Conservation (phyloP, 2,113 vertebrate species). For the Talpa occidentalis region DNA sequence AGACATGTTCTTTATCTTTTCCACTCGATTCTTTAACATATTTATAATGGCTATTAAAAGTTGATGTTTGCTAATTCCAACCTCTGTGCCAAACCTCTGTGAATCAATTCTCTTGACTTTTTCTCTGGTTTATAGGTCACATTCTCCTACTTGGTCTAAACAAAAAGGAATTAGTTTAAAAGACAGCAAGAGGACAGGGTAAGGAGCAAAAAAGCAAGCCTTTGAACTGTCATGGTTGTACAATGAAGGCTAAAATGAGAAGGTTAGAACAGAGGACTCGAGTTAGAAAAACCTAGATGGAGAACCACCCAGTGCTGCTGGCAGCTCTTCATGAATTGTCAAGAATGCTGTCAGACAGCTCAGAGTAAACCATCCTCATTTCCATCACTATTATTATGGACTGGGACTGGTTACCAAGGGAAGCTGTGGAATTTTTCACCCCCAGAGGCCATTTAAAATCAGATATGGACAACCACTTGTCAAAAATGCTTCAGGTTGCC, state of each 20-base stretch:
- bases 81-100: neutral
- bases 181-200: neutral
- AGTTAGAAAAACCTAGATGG: neutral
- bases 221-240: neutral
- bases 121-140: neutral
- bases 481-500: conserved; percentile 31
- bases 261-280: neutral
- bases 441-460: conserved; percentile 52
- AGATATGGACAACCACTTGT: conserved; percentile 35
- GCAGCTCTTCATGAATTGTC: neutral
- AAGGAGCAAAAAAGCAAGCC: neutral
- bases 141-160: neutral
- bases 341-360: neutral
- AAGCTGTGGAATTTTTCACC: neutral
- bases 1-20: neutral
- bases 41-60: conserved; percentile 21
- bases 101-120: neutral
- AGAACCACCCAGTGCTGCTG: neutral
- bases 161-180: neutral
- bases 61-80: neutral
- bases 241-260: neutral
- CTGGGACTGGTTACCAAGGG: conserved; percentile 10
- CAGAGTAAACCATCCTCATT: neutral
- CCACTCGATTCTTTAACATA: neutral
- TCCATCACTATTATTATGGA: neutral